phyloP scores from a whole-genome alignment of 2,113 vertebrate genomes.

The Chloebia gouldiae region DNA sequence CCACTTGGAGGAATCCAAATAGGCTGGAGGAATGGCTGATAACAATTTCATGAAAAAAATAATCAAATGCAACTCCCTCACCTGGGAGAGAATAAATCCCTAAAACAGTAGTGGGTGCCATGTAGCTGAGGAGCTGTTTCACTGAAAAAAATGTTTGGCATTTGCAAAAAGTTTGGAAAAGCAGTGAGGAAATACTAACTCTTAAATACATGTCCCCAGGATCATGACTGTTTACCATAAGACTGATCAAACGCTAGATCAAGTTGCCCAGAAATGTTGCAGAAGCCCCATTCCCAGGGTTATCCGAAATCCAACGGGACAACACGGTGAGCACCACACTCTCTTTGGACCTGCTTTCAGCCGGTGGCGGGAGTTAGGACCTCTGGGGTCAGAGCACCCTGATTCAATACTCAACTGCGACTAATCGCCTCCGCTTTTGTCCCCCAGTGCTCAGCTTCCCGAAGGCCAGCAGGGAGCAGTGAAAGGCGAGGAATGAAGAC shows the following conservation, averaged over 20 bases:
- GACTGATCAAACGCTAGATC: background rate
- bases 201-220: background rate
- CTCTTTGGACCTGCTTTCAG: background rate
- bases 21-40: background rate
- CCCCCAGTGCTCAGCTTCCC: background rate
- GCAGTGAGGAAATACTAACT: background rate
- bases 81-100: background rate
- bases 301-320: background rate
- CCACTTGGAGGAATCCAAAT: background rate
- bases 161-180: background rate
- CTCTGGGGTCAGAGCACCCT: background rate
- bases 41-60: background rate
- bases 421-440: background rate
- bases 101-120: background rate
- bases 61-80: background rate
- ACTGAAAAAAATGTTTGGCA: background rate
- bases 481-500: background rate
- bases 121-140: background rate
- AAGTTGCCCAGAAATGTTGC: background rate
- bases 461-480: slow-evolving; percentile 34
- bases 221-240: background rate
- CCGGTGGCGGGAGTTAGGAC: background rate
- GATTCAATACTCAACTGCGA: accelerated
- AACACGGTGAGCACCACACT: background rate
- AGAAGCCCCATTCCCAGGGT: background rate